Conservation (phyloP, 2,797 vertebrate species). For the Micropoecilia bifurca region DNA sequence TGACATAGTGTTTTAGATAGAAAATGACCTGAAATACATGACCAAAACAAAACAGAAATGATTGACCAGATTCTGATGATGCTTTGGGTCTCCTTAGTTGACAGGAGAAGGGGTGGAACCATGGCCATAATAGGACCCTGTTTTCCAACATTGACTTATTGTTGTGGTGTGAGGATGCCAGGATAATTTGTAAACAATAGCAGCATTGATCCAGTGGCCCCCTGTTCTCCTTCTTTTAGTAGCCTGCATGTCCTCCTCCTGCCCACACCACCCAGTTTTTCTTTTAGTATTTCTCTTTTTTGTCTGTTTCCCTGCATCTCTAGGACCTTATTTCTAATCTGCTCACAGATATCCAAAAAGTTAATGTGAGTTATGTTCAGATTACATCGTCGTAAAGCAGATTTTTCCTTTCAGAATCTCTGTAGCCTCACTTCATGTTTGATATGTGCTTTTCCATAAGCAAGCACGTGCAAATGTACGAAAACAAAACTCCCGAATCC, state of each 20-base stretch:
- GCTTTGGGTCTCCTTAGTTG: conserved; percentile 47
- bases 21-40: neutral
- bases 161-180: conserved; percentile 68
- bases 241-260: conserved; percentile 27
- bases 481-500: conserved; percentile 34
- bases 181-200: conserved; percentile 81
- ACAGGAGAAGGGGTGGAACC: conserved; percentile 55
- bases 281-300: conserved; percentile 27
- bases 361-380: conserved; percentile 46
- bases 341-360: conserved; percentile 59
- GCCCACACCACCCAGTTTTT: conserved; percentile 13
- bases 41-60: neutral
- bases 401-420: neutral
- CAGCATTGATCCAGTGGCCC: conserved; percentile 66
- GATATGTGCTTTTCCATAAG: conserved; percentile 27
- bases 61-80: conserved; percentile 36
- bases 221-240: conserved; percentile 30
- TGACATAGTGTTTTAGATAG: neutral
- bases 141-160: conserved; percentile 77
- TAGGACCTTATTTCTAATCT: conserved; percentile 21
- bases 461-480: conserved; percentile 28
- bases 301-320: conserved; percentile 14
- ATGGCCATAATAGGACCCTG: conserved; percentile 70
- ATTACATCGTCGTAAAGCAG: neutral
- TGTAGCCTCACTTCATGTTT: conserved; percentile 8